Percentiles rank a stretch among this genome's conserved stretches.
Conservation (phyloP, 2,888 invertebrate genomes). For the Eremobia ochroleuca region DNA sequence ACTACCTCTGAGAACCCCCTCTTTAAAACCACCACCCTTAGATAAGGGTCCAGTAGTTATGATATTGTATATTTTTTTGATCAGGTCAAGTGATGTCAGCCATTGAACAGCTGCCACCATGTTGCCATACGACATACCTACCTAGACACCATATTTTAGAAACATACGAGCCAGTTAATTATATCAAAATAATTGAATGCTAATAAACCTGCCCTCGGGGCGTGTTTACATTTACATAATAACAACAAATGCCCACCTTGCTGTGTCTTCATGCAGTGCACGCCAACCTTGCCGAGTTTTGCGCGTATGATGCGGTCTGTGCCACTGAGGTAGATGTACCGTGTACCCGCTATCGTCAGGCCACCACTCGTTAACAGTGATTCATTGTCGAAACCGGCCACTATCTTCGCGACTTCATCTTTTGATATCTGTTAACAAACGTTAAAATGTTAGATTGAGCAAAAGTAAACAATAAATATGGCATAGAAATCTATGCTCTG, state of each 20-base stretch:
- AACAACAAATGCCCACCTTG: slow-evolving; percentile 92
- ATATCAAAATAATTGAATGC: background rate
- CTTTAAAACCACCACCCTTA: background rate
- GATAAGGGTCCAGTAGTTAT: background rate
- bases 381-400: slow-evolving; percentile 97
- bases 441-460: background rate
- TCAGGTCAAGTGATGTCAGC: background rate
- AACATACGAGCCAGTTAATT: background rate
- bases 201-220: background rate
- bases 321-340: slow-evolving; percentile 98
- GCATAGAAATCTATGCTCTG: background rate
- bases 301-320: slow-evolving; percentile 98
- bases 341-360: slow-evolving; percentile 97
- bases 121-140: background rate
- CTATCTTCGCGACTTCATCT: slow-evolving; percentile 97
- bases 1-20: background rate
- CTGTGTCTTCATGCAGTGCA: slow-evolving; percentile 98
- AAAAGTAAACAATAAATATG: background rate
- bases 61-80: slow-evolving; percentile 2
- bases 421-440: slow-evolving; percentile 95
- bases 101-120: slow-evolving; percentile 1
- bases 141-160: background rate
- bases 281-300: slow-evolving; percentile 98
- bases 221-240: background rate
- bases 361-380: slow-evolving; percentile 97